Conservation (phyloP, 1,140 invertebrate genomes). For the Ostrea denselamellosa region DNA sequence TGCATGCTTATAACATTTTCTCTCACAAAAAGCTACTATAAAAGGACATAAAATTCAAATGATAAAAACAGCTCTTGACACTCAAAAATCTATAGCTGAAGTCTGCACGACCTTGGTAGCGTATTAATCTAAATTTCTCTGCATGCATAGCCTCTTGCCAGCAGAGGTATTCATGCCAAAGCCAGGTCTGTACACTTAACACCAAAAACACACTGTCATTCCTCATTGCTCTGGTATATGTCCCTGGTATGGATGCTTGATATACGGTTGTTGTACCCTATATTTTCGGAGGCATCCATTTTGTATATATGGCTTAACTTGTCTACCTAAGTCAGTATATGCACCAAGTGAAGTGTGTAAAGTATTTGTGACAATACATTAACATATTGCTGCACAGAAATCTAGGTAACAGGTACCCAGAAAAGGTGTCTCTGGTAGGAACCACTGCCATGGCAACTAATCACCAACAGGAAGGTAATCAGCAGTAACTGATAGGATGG, state of each 20-base stretch:
- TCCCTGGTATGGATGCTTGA: neutral
- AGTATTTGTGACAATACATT: slow-evolving; percentile 23
- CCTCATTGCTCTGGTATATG: neutral
- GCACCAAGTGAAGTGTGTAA: slow-evolving; percentile 17
- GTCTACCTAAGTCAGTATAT: neutral
- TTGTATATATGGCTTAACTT: neutral
- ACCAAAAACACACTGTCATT: neutral
- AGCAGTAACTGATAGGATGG: slow-evolving; percentile 35
- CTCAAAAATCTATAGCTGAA: neutral
- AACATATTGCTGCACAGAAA: slow-evolving; percentile 15
- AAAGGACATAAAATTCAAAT: slow-evolving; percentile 18
- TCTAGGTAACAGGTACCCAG: slow-evolving; percentile 17
- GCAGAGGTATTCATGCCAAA: slow-evolving; percentile 31
- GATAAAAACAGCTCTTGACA: slow-evolving; percentile 17
- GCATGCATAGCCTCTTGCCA: slow-evolving; percentile 19
- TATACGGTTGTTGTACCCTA: neutral
- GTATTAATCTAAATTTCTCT: neutral
- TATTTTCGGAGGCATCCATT: slow-evolving; percentile 8
- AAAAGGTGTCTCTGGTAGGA: slow-evolving; percentile 9
- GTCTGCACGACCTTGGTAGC: neutral
- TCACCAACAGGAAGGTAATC: slow-evolving; percentile 33
- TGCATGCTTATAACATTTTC: slow-evolving; percentile 1
- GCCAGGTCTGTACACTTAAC: neutral
- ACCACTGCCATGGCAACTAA: slow-evolving; percentile 36
- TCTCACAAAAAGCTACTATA: slow-evolving; percentile 17